phyloP scores from a whole-genome alignment of 1,140 invertebrate genomes.

The Drosophila aff. region DNA sequence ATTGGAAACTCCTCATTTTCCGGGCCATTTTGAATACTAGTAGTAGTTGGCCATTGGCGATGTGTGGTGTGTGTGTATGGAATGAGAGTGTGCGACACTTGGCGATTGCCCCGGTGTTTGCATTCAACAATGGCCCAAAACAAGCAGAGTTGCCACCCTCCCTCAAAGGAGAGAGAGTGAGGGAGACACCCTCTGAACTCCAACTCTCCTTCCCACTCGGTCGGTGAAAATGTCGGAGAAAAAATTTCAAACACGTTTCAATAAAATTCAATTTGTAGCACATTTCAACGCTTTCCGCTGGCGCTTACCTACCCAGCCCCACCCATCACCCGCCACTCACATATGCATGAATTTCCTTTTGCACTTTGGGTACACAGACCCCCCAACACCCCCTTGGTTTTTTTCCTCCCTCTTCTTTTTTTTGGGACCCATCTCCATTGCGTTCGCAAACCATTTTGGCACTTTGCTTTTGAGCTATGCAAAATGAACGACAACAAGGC shows the following conservation, averaged over 20 bases:
- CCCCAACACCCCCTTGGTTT: constrained; percentile 6
- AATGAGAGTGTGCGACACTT: constrained; percentile 66
- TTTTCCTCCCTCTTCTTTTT: not conserved
- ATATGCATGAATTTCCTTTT: constrained; percentile 82
- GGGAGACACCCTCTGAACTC: not conserved
- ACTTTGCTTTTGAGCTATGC: constrained; percentile 71
- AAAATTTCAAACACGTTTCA: constrained; percentile 84
- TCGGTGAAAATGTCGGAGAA: constrained; percentile 59
- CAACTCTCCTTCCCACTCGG: not conserved
- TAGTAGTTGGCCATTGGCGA: constrained; percentile 57
- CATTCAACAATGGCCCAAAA: constrained; percentile 72
- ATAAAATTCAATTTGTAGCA: constrained; percentile 84
- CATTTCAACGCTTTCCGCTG: constrained; percentile 80
- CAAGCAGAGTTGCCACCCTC: constrained; percentile 52
- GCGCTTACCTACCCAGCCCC: not conserved
- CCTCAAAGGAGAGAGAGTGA: not conserved
- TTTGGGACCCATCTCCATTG: constrained; percentile 14
- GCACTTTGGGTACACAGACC: constrained; percentile 59
- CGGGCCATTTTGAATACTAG: constrained; percentile 27
- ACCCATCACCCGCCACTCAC: constrained; percentile 39
- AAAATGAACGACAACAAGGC: constrained; percentile 60
- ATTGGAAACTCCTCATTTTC: constrained; percentile 9
- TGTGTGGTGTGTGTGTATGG: not conserved
- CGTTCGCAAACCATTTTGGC: constrained; percentile 60
- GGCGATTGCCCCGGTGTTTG: constrained; percentile 69